Conservation (phyloP, 37 sponge, comb jelly and placozoan genomes). For the Ianthella basta region DNA sequence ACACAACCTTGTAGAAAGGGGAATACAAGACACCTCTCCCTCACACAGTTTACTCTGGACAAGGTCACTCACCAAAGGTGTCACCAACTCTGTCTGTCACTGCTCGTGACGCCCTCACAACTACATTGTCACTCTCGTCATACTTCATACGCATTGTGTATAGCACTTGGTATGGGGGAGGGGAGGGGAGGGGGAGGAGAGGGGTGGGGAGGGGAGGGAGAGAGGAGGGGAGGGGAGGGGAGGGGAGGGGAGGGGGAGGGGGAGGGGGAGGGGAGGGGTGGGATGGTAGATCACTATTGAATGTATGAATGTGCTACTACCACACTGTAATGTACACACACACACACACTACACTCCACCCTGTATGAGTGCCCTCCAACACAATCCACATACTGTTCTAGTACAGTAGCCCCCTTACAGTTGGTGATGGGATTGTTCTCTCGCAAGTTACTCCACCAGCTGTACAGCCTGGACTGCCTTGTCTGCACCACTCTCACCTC, state of each 20-base stretch:
- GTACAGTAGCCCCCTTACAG: too few relatives aligned
- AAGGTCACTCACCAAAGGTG: conserved; percentile 27
- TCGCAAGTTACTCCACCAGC: conserved; percentile 64
- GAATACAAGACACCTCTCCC: too few relatives aligned
- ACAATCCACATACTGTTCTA: too few relatives aligned
- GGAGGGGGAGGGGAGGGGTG: too few relatives aligned
- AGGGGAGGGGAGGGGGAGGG: background rate
- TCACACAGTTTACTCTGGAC: too few relatives aligned
- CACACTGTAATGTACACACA: too few relatives aligned
- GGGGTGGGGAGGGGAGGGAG: background rate
- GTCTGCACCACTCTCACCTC: conserved; percentile 59
- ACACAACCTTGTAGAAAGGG: background rate
- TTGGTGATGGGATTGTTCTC: conserved; percentile 82
- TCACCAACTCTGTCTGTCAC: conserved; percentile 85
- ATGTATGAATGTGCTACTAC: too few relatives aligned
- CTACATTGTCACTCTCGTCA: conserved; percentile 93
- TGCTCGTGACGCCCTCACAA: conserved; percentile 72
- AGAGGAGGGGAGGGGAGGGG: background rate
- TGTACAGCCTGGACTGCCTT: conserved; percentile 70
- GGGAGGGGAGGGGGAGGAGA: background rate
- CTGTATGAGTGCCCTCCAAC: too few relatives aligned
- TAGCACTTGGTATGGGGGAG: conserved; percentile 7
- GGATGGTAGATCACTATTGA: too few relatives aligned
- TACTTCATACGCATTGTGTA: conserved; percentile 78
- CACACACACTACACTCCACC: background rate